Percentiles rank a stretch among this genome's conserved stretches.
These are phyloP conservation scores for Enoplolaimus lenunculus DNA, from an alignment of 2,888 invertebrate genomes.

Conservation along the genomic window DNA sequence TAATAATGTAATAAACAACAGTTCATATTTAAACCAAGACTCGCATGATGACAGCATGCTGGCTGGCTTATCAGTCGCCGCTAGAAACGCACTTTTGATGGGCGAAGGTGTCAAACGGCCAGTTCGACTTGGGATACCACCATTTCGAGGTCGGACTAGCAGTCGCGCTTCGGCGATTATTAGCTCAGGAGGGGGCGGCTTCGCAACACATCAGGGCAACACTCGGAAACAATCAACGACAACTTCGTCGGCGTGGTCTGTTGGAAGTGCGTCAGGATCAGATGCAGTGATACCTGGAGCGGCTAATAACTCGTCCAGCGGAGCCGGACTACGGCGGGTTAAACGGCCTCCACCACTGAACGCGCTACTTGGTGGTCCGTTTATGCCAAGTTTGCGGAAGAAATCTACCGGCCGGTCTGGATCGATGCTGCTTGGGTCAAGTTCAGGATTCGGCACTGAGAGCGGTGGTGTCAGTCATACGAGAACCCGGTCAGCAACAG, in stretches of 20 bases:
- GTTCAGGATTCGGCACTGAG: too few relatives aligned
- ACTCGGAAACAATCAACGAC: background rate
- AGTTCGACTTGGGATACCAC: background rate
- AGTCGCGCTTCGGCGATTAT: background rate
- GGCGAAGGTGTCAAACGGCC: background rate
- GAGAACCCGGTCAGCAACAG: too few relatives aligned
- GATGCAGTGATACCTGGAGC: background rate
- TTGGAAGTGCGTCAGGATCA: background rate
- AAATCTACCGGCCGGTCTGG: too few relatives aligned
- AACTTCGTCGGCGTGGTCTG: background rate
- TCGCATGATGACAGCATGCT: too few relatives aligned
- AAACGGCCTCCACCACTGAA: background rate
- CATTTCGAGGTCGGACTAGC: background rate
- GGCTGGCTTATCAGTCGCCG: background rate
- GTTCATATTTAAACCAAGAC: too few relatives aligned
- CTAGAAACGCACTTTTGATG: background rate
- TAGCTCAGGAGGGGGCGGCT: background rate
- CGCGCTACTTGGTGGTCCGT: constrained; percentile 6
- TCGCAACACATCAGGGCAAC: background rate
- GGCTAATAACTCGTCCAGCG: background rate
- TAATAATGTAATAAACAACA: too few relatives aligned
- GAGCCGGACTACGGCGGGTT: background rate
- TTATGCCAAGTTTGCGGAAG: constrained; percentile 12
- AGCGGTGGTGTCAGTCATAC: too few relatives aligned
- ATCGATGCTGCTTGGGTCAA: too few relatives aligned